Conservation (phyloP, 2,113 vertebrate species). For the Nerophis lumbriciformis region DNA sequence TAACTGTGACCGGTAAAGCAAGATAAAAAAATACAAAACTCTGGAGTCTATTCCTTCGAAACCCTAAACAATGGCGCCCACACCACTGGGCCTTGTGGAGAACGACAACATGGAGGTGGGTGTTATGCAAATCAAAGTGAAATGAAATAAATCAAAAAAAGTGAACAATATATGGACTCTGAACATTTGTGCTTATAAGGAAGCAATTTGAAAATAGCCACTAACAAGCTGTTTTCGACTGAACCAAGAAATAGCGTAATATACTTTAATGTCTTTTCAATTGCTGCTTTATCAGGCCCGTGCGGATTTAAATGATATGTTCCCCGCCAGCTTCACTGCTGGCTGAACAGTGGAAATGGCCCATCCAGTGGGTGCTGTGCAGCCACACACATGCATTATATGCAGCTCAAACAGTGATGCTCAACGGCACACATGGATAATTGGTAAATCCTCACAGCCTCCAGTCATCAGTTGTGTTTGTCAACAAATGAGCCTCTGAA, state of each 20-base stretch:
- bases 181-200: not conserved
- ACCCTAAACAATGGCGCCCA: too few species aligned
- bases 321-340: slow-evolving; percentile 6
- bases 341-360: slow-evolving; percentile 10
- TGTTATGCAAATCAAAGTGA: too few species aligned
- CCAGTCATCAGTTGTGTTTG: slow-evolving; percentile 34
- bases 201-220: not conserved
- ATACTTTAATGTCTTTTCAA: slow-evolving; percentile 1
- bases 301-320: slow-evolving; percentile 14
- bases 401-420: slow-evolving; percentile 39
- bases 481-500: slow-evolving; percentile 41
- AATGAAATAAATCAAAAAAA: not conserved
- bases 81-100: too few species aligned
- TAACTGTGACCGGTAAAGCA: too few species aligned
- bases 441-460: slow-evolving; percentile 41
- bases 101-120: too few species aligned
- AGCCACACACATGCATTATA: slow-evolving; percentile 25
- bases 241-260: slow-evolving; percentile 3
- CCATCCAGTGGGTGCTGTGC: slow-evolving; percentile 18
- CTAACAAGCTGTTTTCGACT: slow-evolving; percentile 2
- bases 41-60: too few species aligned
- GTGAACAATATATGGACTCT: not conserved
- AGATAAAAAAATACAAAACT: too few species aligned
- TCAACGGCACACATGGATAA: slow-evolving; percentile 36
- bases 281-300: slow-evolving; percentile 5